Evolutionary conservation across 2,113 vertebrate species (phyloP).

Genomic region (Mustela nigripes): DNA sequence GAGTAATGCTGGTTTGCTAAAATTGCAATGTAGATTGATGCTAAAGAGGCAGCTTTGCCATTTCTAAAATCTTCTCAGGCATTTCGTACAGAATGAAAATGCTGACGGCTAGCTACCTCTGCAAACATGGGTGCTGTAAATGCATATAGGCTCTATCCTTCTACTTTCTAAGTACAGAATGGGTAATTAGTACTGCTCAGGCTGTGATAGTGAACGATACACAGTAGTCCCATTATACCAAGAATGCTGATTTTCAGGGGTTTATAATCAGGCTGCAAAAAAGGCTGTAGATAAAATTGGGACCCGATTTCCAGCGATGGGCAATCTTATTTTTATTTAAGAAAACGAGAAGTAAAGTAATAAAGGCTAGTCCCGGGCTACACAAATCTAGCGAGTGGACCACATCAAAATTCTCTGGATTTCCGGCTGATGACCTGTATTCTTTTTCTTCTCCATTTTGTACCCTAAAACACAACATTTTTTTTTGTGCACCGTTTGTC

Average conservation of each 20-base stretch:
- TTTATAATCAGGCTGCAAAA: constrained; percentile 60
- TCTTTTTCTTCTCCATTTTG: not conserved
- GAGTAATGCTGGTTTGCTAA: constrained; percentile 75
- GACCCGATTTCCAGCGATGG: not conserved
- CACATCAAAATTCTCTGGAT: not conserved
- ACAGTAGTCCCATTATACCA: constrained; percentile 27
- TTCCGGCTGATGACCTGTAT: not conserved
- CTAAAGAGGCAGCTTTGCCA: constrained; percentile 73
- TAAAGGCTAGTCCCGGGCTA: not conserved
- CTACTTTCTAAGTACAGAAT: constrained; percentile 76
- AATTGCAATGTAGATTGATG: constrained; percentile 74
- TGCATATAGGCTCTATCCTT: constrained; percentile 30
- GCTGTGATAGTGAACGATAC: constrained; percentile 52
- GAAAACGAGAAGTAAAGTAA: constrained; percentile 23
- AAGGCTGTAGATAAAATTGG: constrained; percentile 51
- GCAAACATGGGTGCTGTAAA: constrained; percentile 50
- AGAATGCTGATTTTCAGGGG: constrained; percentile 68
- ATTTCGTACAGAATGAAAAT: constrained; percentile 73
- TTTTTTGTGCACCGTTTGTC: not conserved
- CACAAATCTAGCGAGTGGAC: not conserved
- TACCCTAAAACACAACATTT: not conserved
- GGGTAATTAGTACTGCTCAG: constrained; percentile 56
- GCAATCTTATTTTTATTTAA: constrained; percentile 53
- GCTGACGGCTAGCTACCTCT: constrained; percentile 74
- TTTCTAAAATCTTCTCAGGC: constrained; percentile 80